phyloP scores from a whole-genome alignment of 2,113 vertebrate species.

The Australoheros scitulus region DNA sequence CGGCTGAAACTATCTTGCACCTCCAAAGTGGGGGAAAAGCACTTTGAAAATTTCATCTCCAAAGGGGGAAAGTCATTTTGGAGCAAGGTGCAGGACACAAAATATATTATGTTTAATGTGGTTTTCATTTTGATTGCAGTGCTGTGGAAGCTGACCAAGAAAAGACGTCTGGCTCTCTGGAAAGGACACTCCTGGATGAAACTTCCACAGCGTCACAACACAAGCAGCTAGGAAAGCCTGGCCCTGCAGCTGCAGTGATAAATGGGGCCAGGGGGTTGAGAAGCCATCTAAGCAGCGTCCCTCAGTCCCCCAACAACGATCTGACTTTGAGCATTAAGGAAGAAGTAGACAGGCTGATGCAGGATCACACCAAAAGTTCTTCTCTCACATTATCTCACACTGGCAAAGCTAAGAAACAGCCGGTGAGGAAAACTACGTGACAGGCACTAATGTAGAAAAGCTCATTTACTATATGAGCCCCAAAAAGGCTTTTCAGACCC shows the following conservation, averaged over 20 bases:
- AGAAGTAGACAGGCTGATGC: constrained; percentile 72
- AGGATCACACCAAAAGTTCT: constrained; percentile 46
- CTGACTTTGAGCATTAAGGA: constrained; percentile 58
- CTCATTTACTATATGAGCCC: too few species aligned
- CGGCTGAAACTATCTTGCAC: too few species aligned
- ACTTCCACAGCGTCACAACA: background rate
- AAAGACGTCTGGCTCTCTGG: background rate
- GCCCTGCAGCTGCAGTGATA: background rate
- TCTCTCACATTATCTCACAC: background rate
- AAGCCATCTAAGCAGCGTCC: background rate
- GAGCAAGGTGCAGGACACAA: background rate
- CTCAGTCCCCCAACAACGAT: background rate
- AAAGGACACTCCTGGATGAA: constrained; percentile 4
- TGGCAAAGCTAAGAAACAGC: constrained; percentile 47
- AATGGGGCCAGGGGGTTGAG: background rate
- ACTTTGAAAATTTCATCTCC: too few species aligned
- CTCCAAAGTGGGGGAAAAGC: too few species aligned
- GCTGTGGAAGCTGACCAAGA: background rate
- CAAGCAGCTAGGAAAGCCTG: background rate
- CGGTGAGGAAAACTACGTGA: constrained; percentile 41
- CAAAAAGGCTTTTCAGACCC: too few species aligned
- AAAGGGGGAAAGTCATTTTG: too few species aligned
- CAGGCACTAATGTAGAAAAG: rapidly evolving
- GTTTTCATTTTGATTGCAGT: constrained; percentile 30
- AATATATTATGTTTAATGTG: background rate